Base-by-base conservation (phyloP, 2,888 invertebrate genomes). In the Lepas anatifera region DNA sequence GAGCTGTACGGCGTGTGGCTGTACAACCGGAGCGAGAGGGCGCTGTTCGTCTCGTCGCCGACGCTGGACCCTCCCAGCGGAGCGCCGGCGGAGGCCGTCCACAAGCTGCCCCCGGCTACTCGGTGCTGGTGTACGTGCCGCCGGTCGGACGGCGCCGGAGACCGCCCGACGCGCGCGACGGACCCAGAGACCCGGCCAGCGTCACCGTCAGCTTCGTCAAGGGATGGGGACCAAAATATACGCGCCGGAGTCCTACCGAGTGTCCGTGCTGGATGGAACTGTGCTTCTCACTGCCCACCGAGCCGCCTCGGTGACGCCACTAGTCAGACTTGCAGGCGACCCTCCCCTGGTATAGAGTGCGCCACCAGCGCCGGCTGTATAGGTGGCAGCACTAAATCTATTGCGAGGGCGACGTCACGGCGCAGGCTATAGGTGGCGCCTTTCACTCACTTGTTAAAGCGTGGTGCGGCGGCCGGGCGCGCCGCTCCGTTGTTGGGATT, bases 211-310 rank as follows among this genome's bases (percentile, higher is more conserved):
- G 93, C 79, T 95, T 95, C 81, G 93, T 88, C 73, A 95, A 95
- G 81, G 95, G 95, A 76, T 95, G 94, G 94, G 95, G 95, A 7
- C 87, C 88, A 37, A 87, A 87, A 77, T 95, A 95, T 83, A 87
- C 89, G 68, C 84, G 95, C 74, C 86, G 89, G 78, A 90, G 91
- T 78, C 88, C 95, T 74, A 91, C 90, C 29, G 88, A 89, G 52
- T 95, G 95, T 78, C 94, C 94, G 0, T 95, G 94, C 79, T 94
- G 95, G 94, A 81, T 95, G 73, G 95, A 95, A 81, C 88, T 93
- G 72, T 84, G 92, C 58, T 84, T 94, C 58, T 22, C 29, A 2
- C 58, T n/a, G 58, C 58, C 35, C 7, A n/a, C 32, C 18, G 58
- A 58, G 22, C 3, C 32, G 22, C 16, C 13, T 32, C 58, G 58